phyloP scores from a whole-genome alignment of 2,888 invertebrate genomes.

The Lasioglossum calceatum region DNA sequence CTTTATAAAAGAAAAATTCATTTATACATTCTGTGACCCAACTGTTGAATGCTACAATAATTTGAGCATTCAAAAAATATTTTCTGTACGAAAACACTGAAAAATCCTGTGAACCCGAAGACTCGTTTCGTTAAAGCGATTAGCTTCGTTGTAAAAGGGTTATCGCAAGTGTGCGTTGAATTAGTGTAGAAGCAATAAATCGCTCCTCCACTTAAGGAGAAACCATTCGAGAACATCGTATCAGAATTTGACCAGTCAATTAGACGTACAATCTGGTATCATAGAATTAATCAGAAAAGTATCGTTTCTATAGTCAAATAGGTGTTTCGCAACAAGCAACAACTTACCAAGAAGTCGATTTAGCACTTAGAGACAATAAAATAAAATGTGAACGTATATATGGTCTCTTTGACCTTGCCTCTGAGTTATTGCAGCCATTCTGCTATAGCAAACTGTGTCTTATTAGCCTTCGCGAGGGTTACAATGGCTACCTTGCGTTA shows the following conservation, averaged over 20 bases:
- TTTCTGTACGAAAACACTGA: neutral
- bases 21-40: neutral
- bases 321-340: neutral
- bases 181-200: constrained; percentile 3
- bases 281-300: neutral
- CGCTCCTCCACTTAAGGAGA: neutral
- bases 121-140: neutral
- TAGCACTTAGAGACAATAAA: constrained; percentile 11
- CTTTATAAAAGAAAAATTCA: neutral
- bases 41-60: neutral
- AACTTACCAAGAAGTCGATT: constrained; percentile 6
- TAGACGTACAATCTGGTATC: neutral
- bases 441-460: neutral
- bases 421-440: constrained; percentile 16
- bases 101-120: neutral
- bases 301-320: neutral
- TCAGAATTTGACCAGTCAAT: neutral
- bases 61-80: neutral
- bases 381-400: constrained; percentile 7
- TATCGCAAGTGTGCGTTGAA: neutral
- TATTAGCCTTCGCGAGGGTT: neutral
- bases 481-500: neutral
- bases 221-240: neutral
- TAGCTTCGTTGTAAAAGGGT: neutral
- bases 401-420: constrained; percentile 1